Evolutionary conservation across 2,113 vertebrate species (phyloP), one percentile per base, ranked within the genome.

Genomic region (Corythornis vintsioides): DNA sequence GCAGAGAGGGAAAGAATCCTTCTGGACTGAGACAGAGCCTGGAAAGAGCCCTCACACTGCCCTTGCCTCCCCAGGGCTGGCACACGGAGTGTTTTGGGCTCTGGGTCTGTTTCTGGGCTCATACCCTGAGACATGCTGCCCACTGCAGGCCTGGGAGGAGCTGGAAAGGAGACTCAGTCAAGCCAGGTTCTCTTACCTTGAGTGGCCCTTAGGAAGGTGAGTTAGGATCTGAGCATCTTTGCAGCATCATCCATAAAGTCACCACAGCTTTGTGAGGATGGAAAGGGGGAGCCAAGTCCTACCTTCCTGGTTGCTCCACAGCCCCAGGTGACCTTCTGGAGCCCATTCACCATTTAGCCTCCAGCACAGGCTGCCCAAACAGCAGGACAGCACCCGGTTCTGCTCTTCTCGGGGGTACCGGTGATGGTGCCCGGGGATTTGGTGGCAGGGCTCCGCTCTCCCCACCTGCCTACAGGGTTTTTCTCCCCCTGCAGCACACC

Each of bases 381-480:
- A 17, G 29, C 60, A 53, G 60, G 9, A 40, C 26, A 76, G 0
- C 12, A n/a, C n/a, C n/a, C n/a, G n/a, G n/a, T n/a, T 43, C 56
- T 15, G 16, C 25, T 66, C 2, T 0, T 24, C 86, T 50, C 19
- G 25, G 26, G n/a, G 18, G 21, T n/a, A 20, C 38, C 57, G 43
- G 3, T 0, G 3, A 6, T 1, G 3, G 8, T 29, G 28, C 9
- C 24, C 22, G 22, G 24, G 40, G 33, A 31, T 8, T 21, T n/a
- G 35, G 43, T 45, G 66, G 12, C 11, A 65, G 5, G 10, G 4
- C 21, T 78, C 24, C 33, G 7, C 10, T 50, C 21, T 48, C 9
- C 57, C 45, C 48, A 21, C 0, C 0, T 2, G 21, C 3, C 6
- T 15, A 38, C 2, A 0, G 1, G 4, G 1, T 25, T 77, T 56